Evolutionary conservation across 92 coral and sea anemone species (phyloP).

Genomic region (Phymanthus crucifer): DNA sequence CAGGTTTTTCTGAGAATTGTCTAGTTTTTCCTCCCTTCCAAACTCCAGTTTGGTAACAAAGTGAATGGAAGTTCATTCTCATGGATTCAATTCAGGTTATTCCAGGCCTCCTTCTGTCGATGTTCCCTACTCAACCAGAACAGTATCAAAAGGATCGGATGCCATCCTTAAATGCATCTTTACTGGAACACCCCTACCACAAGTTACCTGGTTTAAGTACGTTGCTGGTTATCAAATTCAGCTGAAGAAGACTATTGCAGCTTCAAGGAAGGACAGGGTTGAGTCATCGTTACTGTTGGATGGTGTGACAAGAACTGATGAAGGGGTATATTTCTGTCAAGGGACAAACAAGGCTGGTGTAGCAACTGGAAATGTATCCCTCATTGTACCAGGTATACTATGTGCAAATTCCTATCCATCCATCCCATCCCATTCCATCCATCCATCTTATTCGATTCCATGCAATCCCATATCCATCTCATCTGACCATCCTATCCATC

Average conservation of each 20-base stretch:
- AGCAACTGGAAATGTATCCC: slow-evolving; percentile 37
- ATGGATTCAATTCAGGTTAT: slow-evolving; percentile 3
- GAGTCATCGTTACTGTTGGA: slow-evolving; percentile 39
- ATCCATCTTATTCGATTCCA: too few species aligned
- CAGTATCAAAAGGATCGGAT: slow-evolving; percentile 31
- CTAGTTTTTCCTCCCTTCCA: too few species aligned
- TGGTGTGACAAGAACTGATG: slow-evolving; percentile 16
- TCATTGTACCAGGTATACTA: slow-evolving; percentile 45
- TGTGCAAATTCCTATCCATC: too few species aligned
- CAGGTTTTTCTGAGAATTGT: too few species aligned
- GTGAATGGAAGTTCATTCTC: too few species aligned
- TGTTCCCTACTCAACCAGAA: slow-evolving; percentile 28
- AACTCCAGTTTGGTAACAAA: too few species aligned
- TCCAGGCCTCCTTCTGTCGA: slow-evolving; percentile 24
- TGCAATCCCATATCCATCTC: too few species aligned
- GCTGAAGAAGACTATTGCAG: not conserved
- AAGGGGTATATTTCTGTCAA: slow-evolving; percentile 56
- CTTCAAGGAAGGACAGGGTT: slow-evolving; percentile 5
- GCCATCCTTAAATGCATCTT: slow-evolving; percentile 50
- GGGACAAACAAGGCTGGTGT: slow-evolving; percentile 50
- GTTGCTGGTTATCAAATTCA: not conserved
- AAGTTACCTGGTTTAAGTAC: slow-evolving; percentile 58
- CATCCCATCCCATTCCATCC: too few species aligned
- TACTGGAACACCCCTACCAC: slow-evolving; percentile 53
- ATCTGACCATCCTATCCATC: too few species aligned